Conservation (phyloP, 1,140 invertebrate species). For the Conus betulinus region DNA sequence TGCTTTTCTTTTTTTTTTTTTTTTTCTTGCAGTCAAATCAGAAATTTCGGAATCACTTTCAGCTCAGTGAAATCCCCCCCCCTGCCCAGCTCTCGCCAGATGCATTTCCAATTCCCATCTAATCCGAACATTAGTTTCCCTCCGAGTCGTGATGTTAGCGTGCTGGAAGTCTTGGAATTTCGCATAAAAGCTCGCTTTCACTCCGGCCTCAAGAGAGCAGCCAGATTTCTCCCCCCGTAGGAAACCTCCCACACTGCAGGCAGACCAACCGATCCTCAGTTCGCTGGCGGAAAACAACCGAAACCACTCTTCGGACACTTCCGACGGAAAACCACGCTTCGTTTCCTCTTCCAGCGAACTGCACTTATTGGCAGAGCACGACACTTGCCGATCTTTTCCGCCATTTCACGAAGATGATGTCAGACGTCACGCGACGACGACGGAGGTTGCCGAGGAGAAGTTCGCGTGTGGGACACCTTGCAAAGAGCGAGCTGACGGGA, state of each 20-base stretch:
- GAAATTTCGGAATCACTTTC: not conserved
- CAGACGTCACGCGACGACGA: conserved; percentile 14
- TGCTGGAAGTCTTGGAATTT: not conserved
- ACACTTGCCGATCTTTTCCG: conserved; percentile 28
- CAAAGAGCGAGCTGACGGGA: not conserved
- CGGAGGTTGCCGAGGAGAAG: conserved; percentile 26
- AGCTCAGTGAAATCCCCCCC: not conserved
- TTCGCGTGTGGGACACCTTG: not conserved
- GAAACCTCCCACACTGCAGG: not conserved
- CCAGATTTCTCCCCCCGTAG: not conserved
- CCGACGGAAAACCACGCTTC: conserved; percentile 23
- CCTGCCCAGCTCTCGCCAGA: not conserved
- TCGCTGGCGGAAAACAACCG: not conserved
- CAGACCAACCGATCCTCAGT: not conserved
- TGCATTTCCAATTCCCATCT: not conserved
- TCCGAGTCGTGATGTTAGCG: too few relatives aligned
- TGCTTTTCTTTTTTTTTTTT: too few relatives aligned
- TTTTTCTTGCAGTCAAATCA: not conserved
- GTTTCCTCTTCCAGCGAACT: not conserved
- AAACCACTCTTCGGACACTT: conserved; percentile 1
- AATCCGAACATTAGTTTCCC: conserved; percentile 7
- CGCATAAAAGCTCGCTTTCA: not conserved
- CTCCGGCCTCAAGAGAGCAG: not conserved
- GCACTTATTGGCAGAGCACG: conserved; percentile 16
- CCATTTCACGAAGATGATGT: conserved; percentile 32